Percentiles rank a stretch among this genome's conserved stretches.
phyloP scores from a whole-genome alignment of 2,113 vertebrate species.

The Blennius ocellaris region DNA sequence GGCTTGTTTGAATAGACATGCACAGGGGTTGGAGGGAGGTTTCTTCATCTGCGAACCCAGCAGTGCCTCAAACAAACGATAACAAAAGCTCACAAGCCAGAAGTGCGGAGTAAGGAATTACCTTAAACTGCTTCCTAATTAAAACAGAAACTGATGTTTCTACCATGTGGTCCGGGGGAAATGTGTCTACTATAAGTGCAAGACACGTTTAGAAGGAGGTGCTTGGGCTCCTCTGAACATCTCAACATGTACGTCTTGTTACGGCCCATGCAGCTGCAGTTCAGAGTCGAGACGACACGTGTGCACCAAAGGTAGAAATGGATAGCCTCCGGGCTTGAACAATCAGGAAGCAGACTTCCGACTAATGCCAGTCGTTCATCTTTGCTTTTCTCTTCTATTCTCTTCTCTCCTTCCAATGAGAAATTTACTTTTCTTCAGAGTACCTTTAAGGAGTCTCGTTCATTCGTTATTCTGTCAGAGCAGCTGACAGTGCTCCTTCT shows the following conservation, averaged over 20 bases:
- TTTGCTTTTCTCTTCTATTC: slow-evolving; percentile 9
- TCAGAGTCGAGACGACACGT: slow-evolving; percentile 47
- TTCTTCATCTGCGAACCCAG: slow-evolving; percentile 34
- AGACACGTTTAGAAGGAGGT: slow-evolving; percentile 29
- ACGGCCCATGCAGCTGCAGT: slow-evolving; percentile 36
- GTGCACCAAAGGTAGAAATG: slow-evolving; percentile 17
- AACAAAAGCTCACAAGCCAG: slow-evolving; percentile 48
- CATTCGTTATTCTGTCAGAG: slow-evolving; percentile 53
- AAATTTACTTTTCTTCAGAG: slow-evolving; percentile 55
- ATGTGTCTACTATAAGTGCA: slow-evolving; percentile 20
- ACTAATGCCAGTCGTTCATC: slow-evolving; percentile 19
- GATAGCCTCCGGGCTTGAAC: slow-evolving; percentile 16
- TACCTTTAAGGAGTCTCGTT: slow-evolving; percentile 28
- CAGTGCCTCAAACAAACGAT: slow-evolving; percentile 57
- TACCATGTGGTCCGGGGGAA: slow-evolving; percentile 45
- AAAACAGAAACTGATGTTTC: slow-evolving; percentile 67
- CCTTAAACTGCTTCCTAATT: slow-evolving; percentile 66
- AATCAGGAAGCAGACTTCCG: slow-evolving; percentile 30
- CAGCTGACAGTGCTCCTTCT: slow-evolving; percentile 42
- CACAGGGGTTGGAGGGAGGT: slow-evolving; percentile 9
- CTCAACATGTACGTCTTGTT: slow-evolving; percentile 54
- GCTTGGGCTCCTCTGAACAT: slow-evolving; percentile 46
- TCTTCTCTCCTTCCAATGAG: slow-evolving; percentile 27
- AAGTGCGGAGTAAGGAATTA: slow-evolving; percentile 40
- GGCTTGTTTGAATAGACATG: slow-evolving; percentile 49